Base-by-base conservation (phyloP, 2,113 vertebrate species). In the Glaucomys volans region DNA sequence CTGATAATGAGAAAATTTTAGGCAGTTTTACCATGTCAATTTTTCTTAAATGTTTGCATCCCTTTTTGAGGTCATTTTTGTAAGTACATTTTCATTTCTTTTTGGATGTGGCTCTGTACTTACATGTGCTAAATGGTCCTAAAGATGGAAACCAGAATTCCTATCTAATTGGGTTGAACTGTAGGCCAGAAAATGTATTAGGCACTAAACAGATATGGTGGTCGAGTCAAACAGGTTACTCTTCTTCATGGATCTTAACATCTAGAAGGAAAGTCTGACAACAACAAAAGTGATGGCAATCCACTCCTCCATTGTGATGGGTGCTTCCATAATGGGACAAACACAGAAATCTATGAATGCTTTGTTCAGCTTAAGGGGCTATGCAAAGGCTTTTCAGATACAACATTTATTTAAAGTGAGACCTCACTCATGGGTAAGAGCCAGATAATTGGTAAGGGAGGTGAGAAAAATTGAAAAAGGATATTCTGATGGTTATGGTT, bases 361-460 rank as follows among this genome's bases (percentile, higher is more conserved):
- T 47, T 54, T 95, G 18, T 74, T 35, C 47, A 69, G 40, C 35
- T 83, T n/a, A 81, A 74, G 59, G 32, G 20, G 17, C 42, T 69
- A 59, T 52, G 30, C 16, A 59, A 92, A 83, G 35, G 11, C 62
- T 87, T 95, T 89, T 42, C 40, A 76, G 52, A 93, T 91, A 91
- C 2, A 35, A 16, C 88, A 59, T 96, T 91, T 89, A 88, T 96
- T 91, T 89, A 88, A 91, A 66, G 28, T 85, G 77, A 95, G 72
- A 72, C 30, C 5, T 16, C 32, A 89, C 37, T 74, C 32, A 90
- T 72, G 76, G 35, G 24, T 74, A 93, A 81, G 47, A 84, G 30
- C 86, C 57, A 91, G 86, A n/a, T 69, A 90, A 80, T 67, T 16
- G 11, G 16, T 50, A 79, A n/a, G 35, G n/a, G 37, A 94, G 62